Conservation (phyloP, 1,140 invertebrate genomes). For the Tetramorium simillimum region DNA sequence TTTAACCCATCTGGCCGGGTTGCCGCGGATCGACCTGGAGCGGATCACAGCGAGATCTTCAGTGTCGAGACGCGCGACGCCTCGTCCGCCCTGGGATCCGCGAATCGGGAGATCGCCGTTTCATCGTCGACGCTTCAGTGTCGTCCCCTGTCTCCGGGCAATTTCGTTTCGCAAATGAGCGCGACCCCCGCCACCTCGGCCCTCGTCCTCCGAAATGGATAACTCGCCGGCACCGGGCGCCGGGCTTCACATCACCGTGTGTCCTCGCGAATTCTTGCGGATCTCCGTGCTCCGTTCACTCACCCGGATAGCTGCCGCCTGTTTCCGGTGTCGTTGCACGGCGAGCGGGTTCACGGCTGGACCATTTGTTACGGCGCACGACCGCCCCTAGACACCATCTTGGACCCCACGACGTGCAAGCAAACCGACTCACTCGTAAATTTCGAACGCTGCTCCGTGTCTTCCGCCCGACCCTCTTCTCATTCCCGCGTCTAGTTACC, state of each 20-base stretch:
- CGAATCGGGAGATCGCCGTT: neutral
- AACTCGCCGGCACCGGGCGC: neutral
- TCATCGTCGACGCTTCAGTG: slow-evolving; percentile 9
- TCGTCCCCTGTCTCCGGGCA: neutral
- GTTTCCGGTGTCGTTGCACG: slow-evolving; percentile 69
- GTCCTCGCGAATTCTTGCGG: slow-evolving; percentile 32
- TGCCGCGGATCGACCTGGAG: neutral
- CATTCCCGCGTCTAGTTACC: slow-evolving; percentile 28
- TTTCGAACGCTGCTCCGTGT: slow-evolving; percentile 62
- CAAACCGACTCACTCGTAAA: slow-evolving; percentile 76
- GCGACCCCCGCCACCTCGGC: neutral
- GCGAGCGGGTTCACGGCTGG: slow-evolving; percentile 69
- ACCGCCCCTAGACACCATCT: slow-evolving; percentile 54
- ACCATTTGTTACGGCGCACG: slow-evolving; percentile 75
- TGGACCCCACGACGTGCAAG: slow-evolving; percentile 51
- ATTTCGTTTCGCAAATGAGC: slow-evolving; percentile 6
- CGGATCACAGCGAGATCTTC: neutral
- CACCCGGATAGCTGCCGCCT: slow-evolving; percentile 34
- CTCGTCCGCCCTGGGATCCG: slow-evolving; percentile 2
- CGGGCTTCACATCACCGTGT: neutral
- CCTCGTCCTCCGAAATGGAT: neutral
- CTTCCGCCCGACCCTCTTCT: slow-evolving; percentile 41
- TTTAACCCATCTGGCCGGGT: slow-evolving; percentile 79
- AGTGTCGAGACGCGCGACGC: neutral
- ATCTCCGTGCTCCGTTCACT: neutral